Evolutionary conservation across 2,113 vertebrate species (phyloP).

Genomic region (Strix aluco): DNA sequence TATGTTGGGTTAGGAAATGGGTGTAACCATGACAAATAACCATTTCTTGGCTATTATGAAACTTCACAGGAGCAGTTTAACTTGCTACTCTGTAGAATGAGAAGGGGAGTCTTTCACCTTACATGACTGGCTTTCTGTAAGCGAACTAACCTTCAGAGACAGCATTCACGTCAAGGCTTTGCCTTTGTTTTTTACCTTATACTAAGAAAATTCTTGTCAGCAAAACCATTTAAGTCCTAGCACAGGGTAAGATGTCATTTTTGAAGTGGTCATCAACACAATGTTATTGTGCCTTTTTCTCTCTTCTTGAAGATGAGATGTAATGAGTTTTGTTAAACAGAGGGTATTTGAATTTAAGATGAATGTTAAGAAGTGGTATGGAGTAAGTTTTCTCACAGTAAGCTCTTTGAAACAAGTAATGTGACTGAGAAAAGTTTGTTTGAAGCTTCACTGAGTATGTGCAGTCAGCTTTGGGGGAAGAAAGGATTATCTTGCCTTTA

Average conservation of each 20-base stretch:
- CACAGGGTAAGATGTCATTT: neutral
- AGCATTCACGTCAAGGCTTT: neutral
- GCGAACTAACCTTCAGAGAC: neutral
- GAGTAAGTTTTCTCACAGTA: neutral
- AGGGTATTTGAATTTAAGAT: neutral
- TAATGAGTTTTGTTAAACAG: neutral
- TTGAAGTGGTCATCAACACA: neutral
- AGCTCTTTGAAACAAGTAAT: neutral
- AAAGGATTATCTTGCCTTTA: neutral
- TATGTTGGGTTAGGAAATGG: neutral
- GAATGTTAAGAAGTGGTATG: neutral
- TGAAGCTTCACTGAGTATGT: neutral
- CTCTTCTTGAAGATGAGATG: neutral
- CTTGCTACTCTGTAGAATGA: neutral
- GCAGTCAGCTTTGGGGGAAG: neutral
- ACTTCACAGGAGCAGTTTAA: neutral
- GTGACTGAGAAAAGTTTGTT: neutral
- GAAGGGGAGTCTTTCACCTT: neutral
- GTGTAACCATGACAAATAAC: neutral
- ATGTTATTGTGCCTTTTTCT: neutral
- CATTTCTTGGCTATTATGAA: conserved; percentile 10
- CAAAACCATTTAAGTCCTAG: neutral
- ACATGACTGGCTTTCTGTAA: rapidly evolving
- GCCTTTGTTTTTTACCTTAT: neutral
- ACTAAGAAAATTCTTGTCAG: neutral